Conservation (phyloP, 1,140 invertebrate species). For the Ips typographus region DNA sequence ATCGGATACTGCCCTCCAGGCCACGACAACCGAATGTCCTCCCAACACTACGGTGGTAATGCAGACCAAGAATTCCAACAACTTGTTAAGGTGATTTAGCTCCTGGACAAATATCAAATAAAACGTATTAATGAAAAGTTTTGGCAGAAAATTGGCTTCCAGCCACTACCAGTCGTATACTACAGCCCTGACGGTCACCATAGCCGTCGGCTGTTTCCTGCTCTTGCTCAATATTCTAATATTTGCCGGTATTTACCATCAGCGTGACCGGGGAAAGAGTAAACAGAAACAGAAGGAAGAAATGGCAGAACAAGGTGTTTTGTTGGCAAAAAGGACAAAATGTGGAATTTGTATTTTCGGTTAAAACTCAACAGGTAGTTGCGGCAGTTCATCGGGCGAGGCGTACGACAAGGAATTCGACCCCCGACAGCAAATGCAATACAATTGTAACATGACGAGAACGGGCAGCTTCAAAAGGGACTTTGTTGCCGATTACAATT, state of each 20-base stretch:
- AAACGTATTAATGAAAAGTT: not conserved
- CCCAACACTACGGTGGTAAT: conserved; percentile 59
- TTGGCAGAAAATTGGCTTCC: conserved; percentile 65
- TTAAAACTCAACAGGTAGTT: conserved; percentile 55
- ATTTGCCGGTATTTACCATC: conserved; percentile 92
- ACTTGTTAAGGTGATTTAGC: conserved; percentile 55
- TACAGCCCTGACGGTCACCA: conserved; percentile 87
- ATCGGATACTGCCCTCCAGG: conserved; percentile 51
- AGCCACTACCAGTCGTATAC: conserved; percentile 85
- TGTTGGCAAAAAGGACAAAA: not conserved
- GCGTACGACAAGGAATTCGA: conserved; percentile 61
- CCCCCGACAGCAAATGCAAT: conserved; percentile 60
- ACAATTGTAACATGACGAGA: conserved; percentile 49
- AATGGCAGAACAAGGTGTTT: conserved; percentile 63
- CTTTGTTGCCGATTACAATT: conserved; percentile 63
- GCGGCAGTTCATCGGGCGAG: conserved; percentile 59
- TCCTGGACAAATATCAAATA: not conserved
- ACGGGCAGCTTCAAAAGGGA: conserved; percentile 51
- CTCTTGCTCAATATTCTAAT: conserved; percentile 90
- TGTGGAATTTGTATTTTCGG: not conserved
- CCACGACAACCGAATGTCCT: conserved; percentile 67
- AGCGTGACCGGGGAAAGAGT: conserved; percentile 69
- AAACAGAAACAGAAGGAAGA: conserved; percentile 70
- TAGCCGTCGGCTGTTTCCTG: conserved; percentile 86
- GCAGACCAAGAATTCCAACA: conserved; percentile 59